These are phyloP conservation scores for Apteryx mantelli DNA, from an alignment of 2,113 vertebrate genomes.

Conservation along the genomic window DNA sequence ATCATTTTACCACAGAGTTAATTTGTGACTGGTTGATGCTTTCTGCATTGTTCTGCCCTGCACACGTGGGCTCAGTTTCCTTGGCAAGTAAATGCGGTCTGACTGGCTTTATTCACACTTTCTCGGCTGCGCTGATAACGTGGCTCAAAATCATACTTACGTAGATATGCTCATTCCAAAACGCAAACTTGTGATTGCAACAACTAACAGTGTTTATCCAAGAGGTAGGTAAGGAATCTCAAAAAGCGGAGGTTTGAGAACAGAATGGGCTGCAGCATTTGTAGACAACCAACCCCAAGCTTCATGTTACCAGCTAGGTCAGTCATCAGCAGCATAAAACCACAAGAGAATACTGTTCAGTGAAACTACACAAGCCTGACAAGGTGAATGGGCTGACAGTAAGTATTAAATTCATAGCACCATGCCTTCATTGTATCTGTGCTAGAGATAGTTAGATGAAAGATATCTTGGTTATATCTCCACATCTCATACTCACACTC, in stretches of 20 bases:
- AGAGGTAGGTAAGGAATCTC: rapidly evolving
- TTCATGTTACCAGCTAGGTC: background rate
- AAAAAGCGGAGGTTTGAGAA: background rate
- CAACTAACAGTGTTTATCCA: background rate
- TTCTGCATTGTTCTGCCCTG: background rate
- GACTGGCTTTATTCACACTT: background rate
- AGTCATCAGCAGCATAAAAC: background rate
- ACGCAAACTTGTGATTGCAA: background rate
- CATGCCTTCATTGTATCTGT: background rate
- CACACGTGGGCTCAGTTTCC: background rate
- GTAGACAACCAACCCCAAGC: rapidly evolving
- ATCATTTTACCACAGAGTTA: background rate
- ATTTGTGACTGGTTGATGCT: background rate
- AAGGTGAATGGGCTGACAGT: background rate
- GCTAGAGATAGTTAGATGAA: background rate
- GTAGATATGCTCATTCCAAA: background rate
- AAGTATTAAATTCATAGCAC: background rate
- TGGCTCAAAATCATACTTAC: background rate
- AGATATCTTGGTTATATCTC: background rate
- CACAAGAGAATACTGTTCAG: background rate
- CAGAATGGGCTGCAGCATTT: rapidly evolving
- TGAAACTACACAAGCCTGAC: background rate
- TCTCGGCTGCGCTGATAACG: background rate
- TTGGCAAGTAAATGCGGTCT: background rate
- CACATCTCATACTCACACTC: background rate